Evolutionary conservation across 2,113 vertebrate genomes (phyloP).

Genomic region (Limnothrissa miodon): DNA sequence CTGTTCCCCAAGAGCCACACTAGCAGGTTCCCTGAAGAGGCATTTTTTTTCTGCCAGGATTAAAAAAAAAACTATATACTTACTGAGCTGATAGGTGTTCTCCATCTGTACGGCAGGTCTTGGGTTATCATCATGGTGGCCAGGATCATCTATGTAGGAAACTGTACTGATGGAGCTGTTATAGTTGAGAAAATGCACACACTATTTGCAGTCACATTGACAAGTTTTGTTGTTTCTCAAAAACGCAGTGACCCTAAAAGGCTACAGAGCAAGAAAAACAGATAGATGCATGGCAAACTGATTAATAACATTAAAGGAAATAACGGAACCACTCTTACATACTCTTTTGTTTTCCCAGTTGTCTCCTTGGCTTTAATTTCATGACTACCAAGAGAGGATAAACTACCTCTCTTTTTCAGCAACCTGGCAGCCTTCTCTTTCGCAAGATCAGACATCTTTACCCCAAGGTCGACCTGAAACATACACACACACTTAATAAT

Average conservation of each 20-base stretch:
- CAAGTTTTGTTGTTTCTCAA: too few species aligned
- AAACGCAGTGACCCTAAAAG: too few species aligned
- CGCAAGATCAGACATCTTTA: conserved; percentile 64
- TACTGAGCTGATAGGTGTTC: conserved; percentile 83
- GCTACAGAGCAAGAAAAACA: too few species aligned
- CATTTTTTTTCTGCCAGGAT: too few species aligned
- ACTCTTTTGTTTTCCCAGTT: conserved; percentile 70
- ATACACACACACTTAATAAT: not conserved
- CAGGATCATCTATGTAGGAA: conserved; percentile 72
- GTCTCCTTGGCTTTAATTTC: conserved; percentile 65
- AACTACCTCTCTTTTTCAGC: conserved; percentile 65
- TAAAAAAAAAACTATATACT: conserved; percentile 25
- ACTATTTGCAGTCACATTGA: not conserved
- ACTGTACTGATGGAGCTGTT: conserved; percentile 74
- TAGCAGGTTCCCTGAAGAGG: too few species aligned
- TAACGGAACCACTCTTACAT: conserved; percentile 49
- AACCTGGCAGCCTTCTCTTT: conserved; percentile 64
- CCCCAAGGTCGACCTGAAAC: not conserved
- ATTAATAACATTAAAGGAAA: not conserved
- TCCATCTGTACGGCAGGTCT: conserved; percentile 64
- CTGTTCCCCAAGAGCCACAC: too few species aligned
- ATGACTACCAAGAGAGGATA: conserved; percentile 66
- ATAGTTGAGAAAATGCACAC: conserved; percentile 1
- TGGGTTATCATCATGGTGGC: conserved; percentile 67
- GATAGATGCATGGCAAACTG: too few species aligned